Base-by-base conservation (phyloP, 2,797 vertebrate genomes). In the Xenentodon cancila region DNA sequence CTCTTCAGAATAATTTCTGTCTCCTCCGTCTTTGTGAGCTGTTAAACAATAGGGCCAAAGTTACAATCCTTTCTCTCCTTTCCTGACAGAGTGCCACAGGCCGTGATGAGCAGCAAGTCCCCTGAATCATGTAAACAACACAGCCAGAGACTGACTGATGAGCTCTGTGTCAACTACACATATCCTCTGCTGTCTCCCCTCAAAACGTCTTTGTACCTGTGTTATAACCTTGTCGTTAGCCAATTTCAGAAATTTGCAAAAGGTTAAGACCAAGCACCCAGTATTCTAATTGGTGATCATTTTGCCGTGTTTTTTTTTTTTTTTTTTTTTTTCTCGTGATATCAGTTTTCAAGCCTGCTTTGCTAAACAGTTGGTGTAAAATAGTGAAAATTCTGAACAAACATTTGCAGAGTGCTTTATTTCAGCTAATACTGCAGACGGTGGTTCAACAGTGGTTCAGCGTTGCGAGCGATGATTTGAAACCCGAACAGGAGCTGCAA, bases 31-130 rank as follows among this genome's bases (percentile, higher is more conserved):
- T 92, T 90, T 86, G 84, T 86, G 90, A 89, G 94, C 94, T 93
- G 93, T 93, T 93, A 96, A 97, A 97, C 96, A 97, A 96, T 93
- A 95, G 96, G 92, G 90, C 91, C 91, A 92, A 93, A 94, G 93
- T 94, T 93, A 88, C 87, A 93, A 89, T 92, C 88, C 88, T 84
- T 83, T 83, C 79, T 88, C 75, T 87, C 88, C 85, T 80, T 79
- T 82, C 77, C 73, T 83, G 85, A 89, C 88, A 79, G 87, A 84
- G 81, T 80, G 79, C 79, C 82, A 81, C 77, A 76, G 78, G 85
- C 71, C 60, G 83, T 91, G 91, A 92, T 92, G 82, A 88, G 89
- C 87, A 68, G 84, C 57, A 48, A 82, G 83, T 88, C 74, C 79
- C 77, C 47, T 82, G 88, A 92, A 93, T 94, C 91, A 85, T 90